phyloP scores from a whole-genome alignment of 2,797 vertebrate genomes.

The Dendrocincla tyrannina region DNA sequence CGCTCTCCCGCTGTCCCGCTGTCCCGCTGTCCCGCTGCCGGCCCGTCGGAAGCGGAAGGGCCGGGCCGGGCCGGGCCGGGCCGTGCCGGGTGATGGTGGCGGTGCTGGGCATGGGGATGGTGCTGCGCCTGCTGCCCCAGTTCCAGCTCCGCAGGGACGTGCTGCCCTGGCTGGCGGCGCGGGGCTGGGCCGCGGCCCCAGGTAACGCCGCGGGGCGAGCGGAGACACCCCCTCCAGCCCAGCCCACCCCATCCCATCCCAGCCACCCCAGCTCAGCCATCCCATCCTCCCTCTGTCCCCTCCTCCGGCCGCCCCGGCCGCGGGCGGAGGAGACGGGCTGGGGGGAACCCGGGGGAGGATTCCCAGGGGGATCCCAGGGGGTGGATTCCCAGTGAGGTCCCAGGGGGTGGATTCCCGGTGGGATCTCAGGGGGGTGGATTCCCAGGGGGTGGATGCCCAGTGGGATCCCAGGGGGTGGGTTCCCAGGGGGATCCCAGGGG shows the following conservation, averaged over 20 bases:
- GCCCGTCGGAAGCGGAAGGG: background rate
- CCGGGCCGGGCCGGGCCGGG: no score
- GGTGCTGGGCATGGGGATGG: background rate
- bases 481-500: no score
- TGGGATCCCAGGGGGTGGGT: background rate
- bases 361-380: no score
- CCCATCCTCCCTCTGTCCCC: no score
- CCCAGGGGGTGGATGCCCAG: no score
- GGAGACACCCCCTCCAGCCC: background rate
- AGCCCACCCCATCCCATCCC: no score
- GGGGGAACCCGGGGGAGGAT: no score
- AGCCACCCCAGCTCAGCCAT: background rate
- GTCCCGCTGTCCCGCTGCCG: no score
- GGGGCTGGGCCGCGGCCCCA: slow-evolving; percentile 12
- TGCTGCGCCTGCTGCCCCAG: slow-evolving; percentile 45
- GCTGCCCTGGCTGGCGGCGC: slow-evolving; percentile 36
- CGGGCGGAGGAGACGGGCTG: background rate
- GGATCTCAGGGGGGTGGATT: no score
- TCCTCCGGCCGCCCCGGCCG: background rate
- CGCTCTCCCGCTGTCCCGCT: no score
- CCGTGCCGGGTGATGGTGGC: background rate
- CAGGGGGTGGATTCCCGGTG: background rate
- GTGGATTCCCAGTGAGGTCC: no score
- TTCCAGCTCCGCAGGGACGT: slow-evolving; percentile 66
- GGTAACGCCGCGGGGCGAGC: background rate